Conservation (phyloP, 2,888 invertebrate genomes). For the Chaetogeoica ovagalla region DNA sequence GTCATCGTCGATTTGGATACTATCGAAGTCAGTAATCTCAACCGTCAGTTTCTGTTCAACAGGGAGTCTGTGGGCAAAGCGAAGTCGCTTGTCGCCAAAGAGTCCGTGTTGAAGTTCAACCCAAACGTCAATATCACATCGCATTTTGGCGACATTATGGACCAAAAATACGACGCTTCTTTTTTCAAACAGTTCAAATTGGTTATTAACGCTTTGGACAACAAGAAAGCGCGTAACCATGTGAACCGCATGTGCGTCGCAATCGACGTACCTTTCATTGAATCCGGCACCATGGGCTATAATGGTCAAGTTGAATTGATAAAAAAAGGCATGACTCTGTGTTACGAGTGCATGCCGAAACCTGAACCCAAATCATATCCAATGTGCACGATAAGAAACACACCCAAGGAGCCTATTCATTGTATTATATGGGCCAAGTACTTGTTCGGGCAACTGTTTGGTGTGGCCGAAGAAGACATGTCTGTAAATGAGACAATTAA, state of each 20-base stretch:
- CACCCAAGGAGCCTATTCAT: slow-evolving; percentile 97
- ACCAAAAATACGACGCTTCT: slow-evolving; percentile 66
- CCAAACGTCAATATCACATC: slow-evolving; percentile 85
- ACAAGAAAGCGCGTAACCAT: slow-evolving; percentile 93
- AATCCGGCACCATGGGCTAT: slow-evolving; percentile 97
- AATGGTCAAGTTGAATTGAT: slow-evolving; percentile 92
- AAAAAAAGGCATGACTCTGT: slow-evolving; percentile 85
- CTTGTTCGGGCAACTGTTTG: slow-evolving; percentile 96
- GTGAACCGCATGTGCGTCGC: slow-evolving; percentile 98
- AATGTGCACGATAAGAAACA: slow-evolving; percentile 98
- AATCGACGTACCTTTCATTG: slow-evolving; percentile 89
- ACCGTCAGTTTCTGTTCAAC: slow-evolving; percentile 98
- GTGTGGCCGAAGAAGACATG: slow-evolving; percentile 88
- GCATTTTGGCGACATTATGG: slow-evolving; percentile 90
- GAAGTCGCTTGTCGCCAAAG: slow-evolving; percentile 88
- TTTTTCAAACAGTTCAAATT: slow-evolving; percentile 90
- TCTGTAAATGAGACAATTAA: not conserved
- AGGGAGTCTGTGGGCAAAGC: slow-evolving; percentile 97
- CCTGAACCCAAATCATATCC: slow-evolving; percentile 90
- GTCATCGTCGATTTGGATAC: slow-evolving; percentile 98
- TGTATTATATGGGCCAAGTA: slow-evolving; percentile 99
- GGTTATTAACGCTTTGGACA: slow-evolving; percentile 96
- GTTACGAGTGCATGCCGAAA: slow-evolving; percentile 95
- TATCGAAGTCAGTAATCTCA: slow-evolving; percentile 98
- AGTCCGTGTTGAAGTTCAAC: slow-evolving; percentile 85